A percentile compares a stretch with the other conserved stretches of the same genome.
These are phyloP conservation scores for Chironomus tentans DNA, from an alignment of 2,888 invertebrate species.

Conservation along the genomic window DNA sequence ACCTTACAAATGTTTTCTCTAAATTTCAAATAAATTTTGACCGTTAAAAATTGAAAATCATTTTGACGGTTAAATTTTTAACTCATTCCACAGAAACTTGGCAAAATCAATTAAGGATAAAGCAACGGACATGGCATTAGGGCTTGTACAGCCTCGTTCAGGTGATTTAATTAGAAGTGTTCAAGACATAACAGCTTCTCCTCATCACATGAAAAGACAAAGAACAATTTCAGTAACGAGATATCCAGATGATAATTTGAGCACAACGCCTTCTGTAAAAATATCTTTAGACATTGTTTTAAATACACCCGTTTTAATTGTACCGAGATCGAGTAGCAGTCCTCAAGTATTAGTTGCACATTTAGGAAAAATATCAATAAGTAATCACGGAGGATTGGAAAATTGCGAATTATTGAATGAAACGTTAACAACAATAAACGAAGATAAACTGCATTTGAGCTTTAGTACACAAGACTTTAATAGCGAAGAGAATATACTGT, in stretches of 20 bases:
- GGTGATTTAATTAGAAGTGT: slow-evolving; percentile 24
- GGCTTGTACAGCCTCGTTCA: slow-evolving; percentile 63
- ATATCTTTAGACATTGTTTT: slow-evolving; percentile 62
- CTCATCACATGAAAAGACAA: slow-evolving; percentile 4
- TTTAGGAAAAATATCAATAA: slow-evolving; percentile 74
- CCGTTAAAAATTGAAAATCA: neutral
- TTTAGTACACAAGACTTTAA: slow-evolving; percentile 6
- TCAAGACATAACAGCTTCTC: neutral
- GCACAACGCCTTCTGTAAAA: neutral
- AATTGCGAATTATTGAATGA: slow-evolving; percentile 2
- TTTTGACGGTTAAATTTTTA: neutral
- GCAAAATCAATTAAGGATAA: slow-evolving; percentile 80
- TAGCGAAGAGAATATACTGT: slow-evolving; percentile 9
- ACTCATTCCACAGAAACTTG: slow-evolving; percentile 54
- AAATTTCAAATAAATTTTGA: neutral
- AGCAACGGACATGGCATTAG: slow-evolving; percentile 89
- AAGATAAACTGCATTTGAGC: slow-evolving; percentile 2
- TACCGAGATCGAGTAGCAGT: slow-evolving; percentile 70
- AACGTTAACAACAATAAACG: slow-evolving; percentile 29
- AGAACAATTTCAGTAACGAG: slow-evolving; percentile 17
- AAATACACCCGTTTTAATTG: slow-evolving; percentile 84
- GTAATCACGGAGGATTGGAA: slow-evolving; percentile 23
- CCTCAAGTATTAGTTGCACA: slow-evolving; percentile 82
- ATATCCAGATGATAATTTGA: neutral
- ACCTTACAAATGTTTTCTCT: no score